Base-by-base conservation (phyloP, 2,113 vertebrate species). In the Bucco capensis region DNA sequence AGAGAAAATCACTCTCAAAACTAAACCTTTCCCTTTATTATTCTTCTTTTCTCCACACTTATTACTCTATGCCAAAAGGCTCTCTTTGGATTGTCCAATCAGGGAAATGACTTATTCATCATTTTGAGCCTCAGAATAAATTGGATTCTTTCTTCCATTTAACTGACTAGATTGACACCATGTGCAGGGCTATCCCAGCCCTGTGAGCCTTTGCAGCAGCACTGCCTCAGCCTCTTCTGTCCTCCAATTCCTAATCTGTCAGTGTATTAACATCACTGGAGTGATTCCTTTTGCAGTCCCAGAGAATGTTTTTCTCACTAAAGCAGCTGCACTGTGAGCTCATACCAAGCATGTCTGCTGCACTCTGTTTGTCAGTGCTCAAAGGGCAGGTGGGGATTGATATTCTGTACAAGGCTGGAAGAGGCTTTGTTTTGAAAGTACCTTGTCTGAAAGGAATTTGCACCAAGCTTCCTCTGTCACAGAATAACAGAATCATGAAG, bases 31-130 rank as follows among this genome's bases (percentile, higher is more conserved):
- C 78, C 60, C 74, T 56, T 37, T 28, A 28, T 17, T 8, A 1
- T 4, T 8, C 27, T 65, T 46, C 15, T 60, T 81, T 67, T 40
- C 67, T 81, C 42, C 24, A 4, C n/a, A 49, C 10, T 71, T 77
- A 51, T 54, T 92, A 25, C 61, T 86, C 19, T 30, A 3, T 51
- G 35, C 72, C 40, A 71, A 77, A 85, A 85, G 42, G 40, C 53
- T 83, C 82, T 62, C 40, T 91, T 71, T 86, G 94, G 92, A 54
- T 81, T 88, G 83, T 30, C 88, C 65, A 6, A 67, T 17, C 19
- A 1, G 93, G 83, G 79, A 91, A 93, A 92, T 88, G 83, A 81
- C 65, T 95, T 94, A 95, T 95, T 94, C 83, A 88, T 91, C 88
- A 42, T 2, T 30, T 76, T 65, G 44, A 61, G 83, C 44, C 79